Evolutionary conservation across 2,113 vertebrate species (phyloP), one percentile per base, ranked within the genome.

Genomic region (Ciconia stormi): DNA sequence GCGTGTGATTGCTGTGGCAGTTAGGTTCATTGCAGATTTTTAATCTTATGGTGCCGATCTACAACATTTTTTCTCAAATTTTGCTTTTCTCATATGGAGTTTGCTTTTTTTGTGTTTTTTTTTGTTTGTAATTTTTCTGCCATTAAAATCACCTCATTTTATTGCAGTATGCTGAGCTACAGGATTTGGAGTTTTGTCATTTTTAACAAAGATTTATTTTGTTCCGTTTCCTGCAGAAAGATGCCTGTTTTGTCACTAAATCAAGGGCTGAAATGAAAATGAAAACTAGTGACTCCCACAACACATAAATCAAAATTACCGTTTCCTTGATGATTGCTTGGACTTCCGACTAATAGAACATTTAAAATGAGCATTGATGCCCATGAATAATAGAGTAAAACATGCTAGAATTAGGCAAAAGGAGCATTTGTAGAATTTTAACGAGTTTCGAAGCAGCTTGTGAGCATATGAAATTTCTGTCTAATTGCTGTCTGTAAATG

Each of bases 381-480:
- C 58, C 18, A 27, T 70, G n/a, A 95, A 84, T 91, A 96, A 90
- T 85, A 59, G 59, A 84, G n/a, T 52, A 87, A 76, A 90, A 63
- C 30, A 40, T 62, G 40, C 34, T 74, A 74, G 79, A 89, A 66
- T 72, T 92, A 87, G 36, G 30, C 8, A 50, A 52, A 82, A 83
- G 34, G 23, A 92, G 21, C 29, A 59, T 70, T 62, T 89, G 25
- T 53, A 73, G 89, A 94, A 91, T 77, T 87, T 61, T 85, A 58
- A 69, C 76, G 73, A 89, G 62, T 92, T 94, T 74, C 63, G 71
- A 66, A 93, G 46, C 29, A 36, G 53, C n/a, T 94, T 70, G 89
- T 82, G 26, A 29, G 14, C 36, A 27, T 74, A 42, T 76, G 49
- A 91, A 79, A 79, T n/a, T 79, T 90, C 36, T 91, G 7, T 38